Conservation (phyloP, 1,140 invertebrate species). For the Bombus superbus region DNA sequence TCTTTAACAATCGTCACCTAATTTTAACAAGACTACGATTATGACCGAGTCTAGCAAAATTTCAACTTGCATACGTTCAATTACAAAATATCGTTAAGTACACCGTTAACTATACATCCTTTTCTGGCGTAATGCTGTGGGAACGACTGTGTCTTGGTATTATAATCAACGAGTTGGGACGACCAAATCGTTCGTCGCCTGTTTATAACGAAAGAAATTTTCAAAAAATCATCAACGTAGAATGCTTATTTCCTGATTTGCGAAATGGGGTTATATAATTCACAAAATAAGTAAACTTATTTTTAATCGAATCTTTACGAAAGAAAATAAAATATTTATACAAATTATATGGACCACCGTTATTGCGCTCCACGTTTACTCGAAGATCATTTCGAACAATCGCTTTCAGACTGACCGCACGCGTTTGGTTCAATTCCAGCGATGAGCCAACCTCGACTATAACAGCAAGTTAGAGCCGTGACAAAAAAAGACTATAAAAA, state of each 20-base stretch:
- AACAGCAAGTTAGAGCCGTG: conserved; percentile 40
- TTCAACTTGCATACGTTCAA: conserved; percentile 8
- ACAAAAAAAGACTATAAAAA: conserved; percentile 52
- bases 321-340: conserved; percentile 42
- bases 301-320: conserved; percentile 49
- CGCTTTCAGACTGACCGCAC: conserved; percentile 23
- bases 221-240: background rate
- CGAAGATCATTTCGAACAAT: conserved; percentile 24
- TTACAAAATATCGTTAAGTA: conserved; percentile 45
- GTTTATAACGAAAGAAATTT: background rate
- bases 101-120: conserved; percentile 25
- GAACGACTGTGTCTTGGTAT: background rate
- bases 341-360: conserved; percentile 23
- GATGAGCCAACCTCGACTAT: conserved; percentile 36
- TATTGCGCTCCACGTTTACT: conserved; percentile 18
- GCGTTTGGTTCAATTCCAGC: conserved; percentile 45
- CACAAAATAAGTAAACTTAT: conserved; percentile 49
- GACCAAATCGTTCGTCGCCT: background rate
- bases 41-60: background rate
- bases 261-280: conserved; percentile 35
- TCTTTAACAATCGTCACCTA: conserved; percentile 16
- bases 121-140: background rate
- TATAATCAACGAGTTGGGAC: background rate
- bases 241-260: background rate
- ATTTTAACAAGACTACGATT: conserved; percentile 25